Conservation (phyloP, 2,113 vertebrate species). For the Centropus unirufus region DNA sequence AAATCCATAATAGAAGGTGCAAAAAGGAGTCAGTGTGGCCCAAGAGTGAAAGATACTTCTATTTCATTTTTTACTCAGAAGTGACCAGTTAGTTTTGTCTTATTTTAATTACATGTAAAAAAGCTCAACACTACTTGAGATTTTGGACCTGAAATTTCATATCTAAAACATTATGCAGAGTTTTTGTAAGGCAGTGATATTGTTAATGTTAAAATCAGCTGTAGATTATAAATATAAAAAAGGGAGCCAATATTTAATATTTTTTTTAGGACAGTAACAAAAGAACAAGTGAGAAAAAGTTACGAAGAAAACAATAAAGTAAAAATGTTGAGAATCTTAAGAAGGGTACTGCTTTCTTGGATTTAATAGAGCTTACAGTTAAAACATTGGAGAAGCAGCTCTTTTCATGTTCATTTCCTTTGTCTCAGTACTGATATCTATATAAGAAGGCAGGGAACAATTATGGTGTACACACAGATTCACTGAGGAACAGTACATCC, state of each 20-base stretch:
- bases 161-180: background rate
- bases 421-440: background rate
- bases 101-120: background rate
- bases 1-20: background rate
- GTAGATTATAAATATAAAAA: background rate
- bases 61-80: background rate
- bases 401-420: background rate
- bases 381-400: background rate
- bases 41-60: background rate
- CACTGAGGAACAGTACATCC: background rate
- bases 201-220: background rate
- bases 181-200: background rate
- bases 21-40: background rate
- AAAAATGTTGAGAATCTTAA: background rate
- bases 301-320: background rate
- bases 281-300: background rate
- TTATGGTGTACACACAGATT: background rate
- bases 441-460: background rate
- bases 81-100: rapidly evolving
- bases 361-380: background rate
- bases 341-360: background rate
- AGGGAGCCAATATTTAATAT: rapidly evolving
- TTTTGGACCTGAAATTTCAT: background rate
- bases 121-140: rapidly evolving
- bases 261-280: background rate